Conservation (phyloP, 2,113 vertebrate genomes). For the Callaeas wilsoni region DNA sequence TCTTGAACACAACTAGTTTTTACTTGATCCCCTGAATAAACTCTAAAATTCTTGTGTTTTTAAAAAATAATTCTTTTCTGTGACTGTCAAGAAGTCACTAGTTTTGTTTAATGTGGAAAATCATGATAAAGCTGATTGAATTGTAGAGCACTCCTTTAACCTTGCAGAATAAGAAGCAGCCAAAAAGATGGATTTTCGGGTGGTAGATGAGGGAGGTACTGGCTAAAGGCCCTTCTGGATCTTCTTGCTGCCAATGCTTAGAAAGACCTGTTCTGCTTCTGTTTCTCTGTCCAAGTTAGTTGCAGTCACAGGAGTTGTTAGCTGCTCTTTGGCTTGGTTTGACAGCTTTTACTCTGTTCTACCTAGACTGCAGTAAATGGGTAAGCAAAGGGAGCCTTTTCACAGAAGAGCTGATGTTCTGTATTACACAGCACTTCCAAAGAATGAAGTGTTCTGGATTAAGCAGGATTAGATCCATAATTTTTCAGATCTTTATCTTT, state of each 20-base stretch:
- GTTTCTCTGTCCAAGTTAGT: not conserved
- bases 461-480: not conserved
- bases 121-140: fast-evolving
- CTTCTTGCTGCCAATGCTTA: not conserved
- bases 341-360: not conserved
- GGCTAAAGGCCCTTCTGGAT: not conserved
- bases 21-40: not conserved
- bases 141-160: not conserved
- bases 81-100: not conserved
- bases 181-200: not conserved
- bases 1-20: not conserved
- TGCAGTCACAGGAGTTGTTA: not conserved
- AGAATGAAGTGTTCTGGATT: not conserved
- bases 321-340: not conserved
- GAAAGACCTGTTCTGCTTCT: not conserved
- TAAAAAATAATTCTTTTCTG: not conserved
- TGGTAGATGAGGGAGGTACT: not conserved
- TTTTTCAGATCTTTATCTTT: not conserved
- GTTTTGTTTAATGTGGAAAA: not conserved
- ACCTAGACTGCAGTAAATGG: not conserved
- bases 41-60: not conserved
- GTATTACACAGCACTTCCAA: fast-evolving
- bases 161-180: not conserved
- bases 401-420: not conserved
- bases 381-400: not conserved